phyloP scores from a whole-genome alignment of 2,113 vertebrate genomes.

The Cygnus atratus region DNA sequence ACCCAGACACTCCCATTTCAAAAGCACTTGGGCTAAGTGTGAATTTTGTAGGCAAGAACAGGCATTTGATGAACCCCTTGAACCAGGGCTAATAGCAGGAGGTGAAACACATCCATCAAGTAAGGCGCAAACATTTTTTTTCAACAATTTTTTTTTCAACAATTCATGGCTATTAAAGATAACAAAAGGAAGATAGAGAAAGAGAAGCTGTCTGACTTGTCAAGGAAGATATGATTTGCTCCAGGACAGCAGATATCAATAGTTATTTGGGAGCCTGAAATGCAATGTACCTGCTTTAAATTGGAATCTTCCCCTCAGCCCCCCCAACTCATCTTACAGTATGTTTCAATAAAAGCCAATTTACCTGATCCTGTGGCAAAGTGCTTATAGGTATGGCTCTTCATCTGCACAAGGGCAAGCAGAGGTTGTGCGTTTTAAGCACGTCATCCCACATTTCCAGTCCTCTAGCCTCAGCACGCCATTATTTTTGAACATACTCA shows the following conservation, averaged over 20 bases:
- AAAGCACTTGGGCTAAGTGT: background rate
- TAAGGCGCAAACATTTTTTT: background rate
- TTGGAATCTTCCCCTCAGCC: background rate
- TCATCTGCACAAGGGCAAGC: conserved; percentile 49
- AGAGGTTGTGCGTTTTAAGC: background rate
- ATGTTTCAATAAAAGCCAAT: conserved; percentile 63
- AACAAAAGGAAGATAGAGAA: conserved; percentile 45
- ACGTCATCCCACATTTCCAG: conserved; percentile 23
- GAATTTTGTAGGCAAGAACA: background rate
- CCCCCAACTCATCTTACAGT: background rate
- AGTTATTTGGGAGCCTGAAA: conserved; percentile 62
- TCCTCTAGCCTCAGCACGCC: background rate
- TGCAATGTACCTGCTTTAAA: conserved; percentile 43
- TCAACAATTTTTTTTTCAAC: no score
- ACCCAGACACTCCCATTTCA: background rate
- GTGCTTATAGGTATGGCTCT: conserved; percentile 30
- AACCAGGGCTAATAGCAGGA: conserved; percentile 38
- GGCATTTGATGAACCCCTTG: background rate
- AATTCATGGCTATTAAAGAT: conserved; percentile 46
- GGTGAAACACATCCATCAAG: conserved; percentile 13
- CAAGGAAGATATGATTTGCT: conserved; percentile 58
- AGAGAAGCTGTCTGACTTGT: conserved; percentile 50
- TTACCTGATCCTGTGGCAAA: conserved; percentile 35
- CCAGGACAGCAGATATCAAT: conserved; percentile 62
- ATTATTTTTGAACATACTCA: background rate